Evolutionary conservation across 2,113 vertebrate species (phyloP).

Genomic region (Anhinga rufa): DNA sequence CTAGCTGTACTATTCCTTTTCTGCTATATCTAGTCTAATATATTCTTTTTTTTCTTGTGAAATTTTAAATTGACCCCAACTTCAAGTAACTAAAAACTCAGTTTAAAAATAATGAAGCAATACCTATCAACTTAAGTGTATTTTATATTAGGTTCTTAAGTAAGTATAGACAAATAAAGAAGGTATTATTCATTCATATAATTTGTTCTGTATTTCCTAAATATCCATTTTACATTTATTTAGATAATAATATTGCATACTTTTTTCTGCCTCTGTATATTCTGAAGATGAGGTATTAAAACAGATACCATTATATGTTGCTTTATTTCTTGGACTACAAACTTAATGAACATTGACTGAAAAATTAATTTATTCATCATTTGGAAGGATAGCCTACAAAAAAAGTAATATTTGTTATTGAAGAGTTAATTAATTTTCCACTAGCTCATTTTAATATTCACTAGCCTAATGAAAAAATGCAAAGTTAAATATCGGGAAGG

Average conservation of each 20-base stretch:
- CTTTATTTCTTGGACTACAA: neutral
- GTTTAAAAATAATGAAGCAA: neutral
- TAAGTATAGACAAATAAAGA: neutral
- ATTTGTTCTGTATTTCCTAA: neutral
- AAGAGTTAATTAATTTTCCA: neutral
- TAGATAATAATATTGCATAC: neutral
- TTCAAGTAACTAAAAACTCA: neutral
- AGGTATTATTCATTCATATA: neutral
- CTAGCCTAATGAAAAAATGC: neutral
- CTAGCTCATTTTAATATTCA: neutral
- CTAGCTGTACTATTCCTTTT: neutral
- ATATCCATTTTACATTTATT: neutral
- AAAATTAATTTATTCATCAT: neutral
- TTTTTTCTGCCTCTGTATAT: neutral
- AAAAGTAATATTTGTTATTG: neutral
- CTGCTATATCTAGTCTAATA: neutral
- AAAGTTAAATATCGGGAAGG: neutral
- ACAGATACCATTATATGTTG: neutral
- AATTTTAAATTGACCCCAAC: neutral
- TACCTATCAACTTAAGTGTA: neutral
- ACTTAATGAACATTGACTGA: neutral
- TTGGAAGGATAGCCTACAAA: neutral
- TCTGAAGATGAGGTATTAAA: neutral
- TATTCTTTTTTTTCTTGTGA: neutral
- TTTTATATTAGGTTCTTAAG: neutral